Conservation (phyloP, 2,113 vertebrate species). For the Epinephelus moara region DNA sequence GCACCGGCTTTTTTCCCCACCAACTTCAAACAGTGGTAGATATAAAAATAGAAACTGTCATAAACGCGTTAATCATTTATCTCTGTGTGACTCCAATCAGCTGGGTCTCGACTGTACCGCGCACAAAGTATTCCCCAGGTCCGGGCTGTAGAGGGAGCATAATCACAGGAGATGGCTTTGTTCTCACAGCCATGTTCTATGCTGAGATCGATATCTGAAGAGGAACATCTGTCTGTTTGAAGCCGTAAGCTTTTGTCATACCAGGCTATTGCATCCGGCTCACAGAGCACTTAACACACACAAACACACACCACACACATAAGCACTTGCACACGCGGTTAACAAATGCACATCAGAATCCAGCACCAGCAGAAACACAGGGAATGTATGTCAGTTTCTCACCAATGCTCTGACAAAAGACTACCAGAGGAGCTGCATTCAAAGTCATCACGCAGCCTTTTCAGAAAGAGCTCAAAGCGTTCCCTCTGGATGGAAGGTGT, state of each 20-base stretch:
- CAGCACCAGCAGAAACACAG: conserved; percentile 55
- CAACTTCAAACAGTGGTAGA: conserved; percentile 54
- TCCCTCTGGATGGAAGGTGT: conserved; percentile 48
- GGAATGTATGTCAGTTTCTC: conserved; percentile 53
- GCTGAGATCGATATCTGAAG: conserved; percentile 71
- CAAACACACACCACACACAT: conserved; percentile 23
- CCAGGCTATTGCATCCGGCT: conserved; percentile 50
- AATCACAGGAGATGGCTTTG: conserved; percentile 68
- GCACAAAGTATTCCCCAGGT: conserved; percentile 63
- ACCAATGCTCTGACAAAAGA: conserved; percentile 55
- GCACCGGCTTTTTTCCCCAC: conserved; percentile 13
- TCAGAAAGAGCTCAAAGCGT: conserved; percentile 45
- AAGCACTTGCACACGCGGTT: conserved; percentile 37
- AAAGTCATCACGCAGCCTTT: conserved; percentile 51
- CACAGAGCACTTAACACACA: conserved; percentile 54
- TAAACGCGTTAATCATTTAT: conserved; percentile 70
- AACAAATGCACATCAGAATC: conserved; percentile 50
- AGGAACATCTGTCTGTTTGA: conserved; percentile 77
- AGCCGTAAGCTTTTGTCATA: conserved; percentile 64
- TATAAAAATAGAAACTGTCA: conserved; percentile 72
- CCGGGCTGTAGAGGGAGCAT: conserved; percentile 44
- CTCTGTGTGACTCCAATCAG: conserved; percentile 61
- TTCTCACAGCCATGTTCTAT: conserved; percentile 67
- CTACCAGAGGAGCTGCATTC: conserved; percentile 43
- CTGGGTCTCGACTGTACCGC: conserved; percentile 52